Evolutionary conservation across 2,113 vertebrate species (phyloP).

Genomic region (Archilochus colubris): DNA sequence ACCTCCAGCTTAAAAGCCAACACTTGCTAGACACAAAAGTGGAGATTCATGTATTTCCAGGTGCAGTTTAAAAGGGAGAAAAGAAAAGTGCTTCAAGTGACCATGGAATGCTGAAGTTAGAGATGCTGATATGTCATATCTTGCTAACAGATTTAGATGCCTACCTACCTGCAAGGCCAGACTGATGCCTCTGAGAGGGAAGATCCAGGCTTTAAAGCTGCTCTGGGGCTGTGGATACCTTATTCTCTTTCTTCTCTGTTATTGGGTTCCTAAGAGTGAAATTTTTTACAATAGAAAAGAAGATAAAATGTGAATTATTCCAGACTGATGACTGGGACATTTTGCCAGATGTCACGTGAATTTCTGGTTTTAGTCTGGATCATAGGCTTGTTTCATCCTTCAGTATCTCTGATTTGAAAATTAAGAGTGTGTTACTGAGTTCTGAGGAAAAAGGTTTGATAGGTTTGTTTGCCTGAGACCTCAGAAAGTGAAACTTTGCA

Average conservation of each 20-base stretch:
- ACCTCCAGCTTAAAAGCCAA: not conserved
- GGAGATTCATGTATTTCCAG: not conserved
- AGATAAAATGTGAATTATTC: not conserved
- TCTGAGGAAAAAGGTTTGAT: not conserved
- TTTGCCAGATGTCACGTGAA: not conserved
- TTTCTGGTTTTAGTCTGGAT: not conserved
- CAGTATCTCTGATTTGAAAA: not conserved
- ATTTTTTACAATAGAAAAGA: not conserved
- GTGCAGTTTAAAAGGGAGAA: not conserved
- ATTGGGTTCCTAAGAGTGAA: not conserved
- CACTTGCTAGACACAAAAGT: not conserved
- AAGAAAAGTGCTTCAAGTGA: not conserved
- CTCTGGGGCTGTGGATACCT: not conserved
- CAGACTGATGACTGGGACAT: not conserved
- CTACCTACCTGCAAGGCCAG: not conserved
- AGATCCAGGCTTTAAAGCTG: not conserved
- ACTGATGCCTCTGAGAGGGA: not conserved
- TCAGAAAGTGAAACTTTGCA: not conserved
- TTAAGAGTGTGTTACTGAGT: not conserved
- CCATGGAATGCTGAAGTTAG: not conserved
- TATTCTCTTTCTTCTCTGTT: not conserved
- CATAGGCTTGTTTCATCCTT: not conserved
- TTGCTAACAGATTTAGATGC: not conserved
- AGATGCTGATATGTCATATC: not conserved
- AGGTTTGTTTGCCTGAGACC: not conserved